Evolutionary conservation across 30 jellyfish, hydroid and myxozoan genomes (phyloP).

Genomic region (Aurelia aurita complex sp. Pacific): DNA sequence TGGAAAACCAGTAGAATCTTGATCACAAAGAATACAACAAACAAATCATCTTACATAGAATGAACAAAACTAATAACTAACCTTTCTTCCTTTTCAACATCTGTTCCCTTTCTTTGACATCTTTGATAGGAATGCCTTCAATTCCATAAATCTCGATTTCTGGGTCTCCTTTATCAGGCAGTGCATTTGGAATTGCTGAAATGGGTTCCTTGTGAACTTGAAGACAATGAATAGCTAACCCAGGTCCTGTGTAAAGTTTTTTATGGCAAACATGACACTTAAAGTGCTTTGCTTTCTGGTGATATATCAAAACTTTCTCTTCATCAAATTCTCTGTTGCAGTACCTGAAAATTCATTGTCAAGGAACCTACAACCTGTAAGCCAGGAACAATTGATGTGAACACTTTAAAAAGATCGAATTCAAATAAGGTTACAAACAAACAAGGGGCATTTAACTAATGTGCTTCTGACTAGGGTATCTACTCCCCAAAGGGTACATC

Average conservation of each 20-base stretch:
- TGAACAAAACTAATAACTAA: not conserved
- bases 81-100: constrained; percentile 72
- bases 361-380: constrained; percentile 7
- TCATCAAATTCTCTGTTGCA: constrained; percentile 99
- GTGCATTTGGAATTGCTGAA: constrained; percentile 89
- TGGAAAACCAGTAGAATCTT: too few relatives aligned
- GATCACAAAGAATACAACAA: too few relatives aligned
- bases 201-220: constrained; percentile 98
- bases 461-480: too few relatives aligned
- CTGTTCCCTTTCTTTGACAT: constrained; percentile 90
- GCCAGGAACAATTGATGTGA: too few relatives aligned
- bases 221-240: constrained; percentile 93
- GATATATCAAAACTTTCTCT: constrained; percentile 92
- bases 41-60: too few relatives aligned
- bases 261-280: constrained; percentile 97
- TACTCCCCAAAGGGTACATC: too few relatives aligned
- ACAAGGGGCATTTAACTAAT: too few relatives aligned
- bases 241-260: constrained; percentile 96
- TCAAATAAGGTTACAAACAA: too few relatives aligned
- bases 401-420: too few relatives aligned
- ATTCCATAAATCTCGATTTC: constrained; percentile 97
- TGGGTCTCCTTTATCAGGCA: constrained; percentile 91
- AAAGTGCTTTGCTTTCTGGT: constrained; percentile 98
- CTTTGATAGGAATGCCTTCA: constrained; percentile 98
- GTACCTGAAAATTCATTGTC: constrained; percentile 75